Evolutionary conservation across 2,113 vertebrate species (phyloP), one percentile per base, ranked within the genome.

Genomic region (Elephas maximus): DNA sequence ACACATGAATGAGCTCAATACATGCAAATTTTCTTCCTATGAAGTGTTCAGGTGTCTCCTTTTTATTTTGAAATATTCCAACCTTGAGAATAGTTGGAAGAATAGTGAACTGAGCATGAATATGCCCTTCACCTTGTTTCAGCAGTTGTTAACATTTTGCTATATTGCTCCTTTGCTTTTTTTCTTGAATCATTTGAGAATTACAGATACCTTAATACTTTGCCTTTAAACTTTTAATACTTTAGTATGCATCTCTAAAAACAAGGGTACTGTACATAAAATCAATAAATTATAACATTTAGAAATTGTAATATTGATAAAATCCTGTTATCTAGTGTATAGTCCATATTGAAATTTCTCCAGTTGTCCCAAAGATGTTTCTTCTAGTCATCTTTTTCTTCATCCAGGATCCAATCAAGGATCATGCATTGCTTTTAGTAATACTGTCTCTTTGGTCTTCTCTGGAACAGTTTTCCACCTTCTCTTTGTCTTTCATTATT

Each of bases 21-120:
- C 37, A 1, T 8, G 76, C 30, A 21, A 0, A 30, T n/a, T 79
- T 26, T 18, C 81, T 77, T 4, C 26, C 24, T 0, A 1, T 1
- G 24, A 15, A 26, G 44, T 0, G 1, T 1, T 51, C 73, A n/a
- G 60, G 62, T 2, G 6, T 17, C 3, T 24, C 41, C 44, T 67
- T 18, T 60, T 53, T 69, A 17, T 45, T 69, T 20, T 11, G 83
- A 91, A 77, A 57, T 30, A 48, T 76, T 51, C 26, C 12, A 5
- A 37, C 51, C 37, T 85, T 45, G 41, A 9, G 60, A 60, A 74
- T 77, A 28, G 63, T 69, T 53, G 44, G 14, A 23, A 12, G 30
- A 15, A 26, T 0, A 0, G 17, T 37, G 10, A 24, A 0, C 2
- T 18, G 44, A 15, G 2, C 57, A 37, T 45, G 12, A 14, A 1